phyloP scores from a whole-genome alignment of 2,888 invertebrate species.

The Heliconius sara region DNA sequence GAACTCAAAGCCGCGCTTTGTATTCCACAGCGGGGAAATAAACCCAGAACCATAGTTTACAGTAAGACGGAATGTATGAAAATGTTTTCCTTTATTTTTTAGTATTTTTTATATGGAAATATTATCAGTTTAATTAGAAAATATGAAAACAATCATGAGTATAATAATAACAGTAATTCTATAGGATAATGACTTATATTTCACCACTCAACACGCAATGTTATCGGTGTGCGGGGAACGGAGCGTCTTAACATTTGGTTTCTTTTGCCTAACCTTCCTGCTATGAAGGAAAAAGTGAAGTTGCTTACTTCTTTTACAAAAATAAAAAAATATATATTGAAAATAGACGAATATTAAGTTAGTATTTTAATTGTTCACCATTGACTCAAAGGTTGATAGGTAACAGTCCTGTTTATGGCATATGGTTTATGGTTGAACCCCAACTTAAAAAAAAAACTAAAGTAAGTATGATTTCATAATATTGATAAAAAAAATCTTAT shows the following conservation, averaged over 20 bases:
- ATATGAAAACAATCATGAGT: conserved; percentile 1
- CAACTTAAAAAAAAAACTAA: conserved; percentile 5
- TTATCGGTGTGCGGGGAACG: too few relatives aligned
- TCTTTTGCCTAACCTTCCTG: too few relatives aligned
- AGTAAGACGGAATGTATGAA: neutral
- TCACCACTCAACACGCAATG: neutral
- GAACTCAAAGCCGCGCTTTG: too few relatives aligned
- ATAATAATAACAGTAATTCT: conserved; percentile 1
- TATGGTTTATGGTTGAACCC: conserved; percentile 28
- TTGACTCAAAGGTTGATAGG: conserved; percentile 26
- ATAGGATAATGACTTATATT: neutral
- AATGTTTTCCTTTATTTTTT: neutral
- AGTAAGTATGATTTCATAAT: conserved; percentile 9
- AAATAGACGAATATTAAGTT: neutral
- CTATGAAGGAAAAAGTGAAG: neutral
- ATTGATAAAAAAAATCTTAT: conserved; percentile 3
- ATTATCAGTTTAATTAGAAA: neutral
- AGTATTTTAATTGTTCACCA: conserved; percentile 1
- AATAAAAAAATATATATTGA: neutral
- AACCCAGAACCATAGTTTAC: too few relatives aligned
- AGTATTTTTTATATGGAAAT: neutral
- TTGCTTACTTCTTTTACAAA: neutral
- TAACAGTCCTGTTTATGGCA: conserved; percentile 40
- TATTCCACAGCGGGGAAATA: too few relatives aligned
- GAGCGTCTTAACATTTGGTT: neutral